A percentile compares a stretch with the other conserved stretches of the same genome.
These are phyloP conservation scores for Amorpha juglandis DNA, from an alignment of 2,888 invertebrate species.

Conservation along the genomic window DNA sequence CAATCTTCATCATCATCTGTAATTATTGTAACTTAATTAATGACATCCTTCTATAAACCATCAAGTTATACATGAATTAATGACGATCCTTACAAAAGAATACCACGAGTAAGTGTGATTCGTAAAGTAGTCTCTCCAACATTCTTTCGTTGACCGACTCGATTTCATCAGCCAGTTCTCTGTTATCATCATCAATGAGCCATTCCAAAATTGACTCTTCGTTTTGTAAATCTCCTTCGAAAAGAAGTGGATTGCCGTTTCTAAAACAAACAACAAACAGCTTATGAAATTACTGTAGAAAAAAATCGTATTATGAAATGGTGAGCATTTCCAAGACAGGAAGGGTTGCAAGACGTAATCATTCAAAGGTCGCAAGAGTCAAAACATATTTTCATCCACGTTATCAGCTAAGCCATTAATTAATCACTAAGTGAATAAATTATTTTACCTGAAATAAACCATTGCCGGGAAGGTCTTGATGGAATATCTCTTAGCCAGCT, in stretches of 20 bases:
- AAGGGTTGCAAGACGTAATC: too few relatives aligned
- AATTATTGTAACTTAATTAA: constrained; percentile 33
- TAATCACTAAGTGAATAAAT: neutral
- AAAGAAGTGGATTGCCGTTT: constrained; percentile 94
- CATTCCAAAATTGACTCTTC: constrained; percentile 96
- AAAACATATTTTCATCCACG: too few relatives aligned
- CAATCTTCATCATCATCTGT: constrained; percentile 93
- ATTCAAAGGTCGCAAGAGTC: too few relatives aligned
- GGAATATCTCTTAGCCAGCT: constrained; percentile 95
- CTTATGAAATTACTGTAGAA: neutral
- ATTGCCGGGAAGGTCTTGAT: constrained; percentile 97
- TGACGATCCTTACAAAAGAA: constrained; percentile 90
- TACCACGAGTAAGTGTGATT: constrained; percentile 94
- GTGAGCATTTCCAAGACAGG: too few relatives aligned
- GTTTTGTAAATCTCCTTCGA: constrained; percentile 96
- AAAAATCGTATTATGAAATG: neutral
- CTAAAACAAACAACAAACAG: constrained; percentile 60
- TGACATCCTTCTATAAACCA: neutral
- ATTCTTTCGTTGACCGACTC: constrained; percentile 96
- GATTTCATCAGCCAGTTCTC: constrained; percentile 96
- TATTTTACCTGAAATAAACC: constrained; percentile 92
- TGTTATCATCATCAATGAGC: constrained; percentile 96
- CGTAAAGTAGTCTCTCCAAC: constrained; percentile 92
- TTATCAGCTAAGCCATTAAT: neutral
- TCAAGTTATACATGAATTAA: neutral